Evolutionary conservation across 2,888 invertebrate species (phyloP).

Genomic region (Diachrysia chrysitis): DNA sequence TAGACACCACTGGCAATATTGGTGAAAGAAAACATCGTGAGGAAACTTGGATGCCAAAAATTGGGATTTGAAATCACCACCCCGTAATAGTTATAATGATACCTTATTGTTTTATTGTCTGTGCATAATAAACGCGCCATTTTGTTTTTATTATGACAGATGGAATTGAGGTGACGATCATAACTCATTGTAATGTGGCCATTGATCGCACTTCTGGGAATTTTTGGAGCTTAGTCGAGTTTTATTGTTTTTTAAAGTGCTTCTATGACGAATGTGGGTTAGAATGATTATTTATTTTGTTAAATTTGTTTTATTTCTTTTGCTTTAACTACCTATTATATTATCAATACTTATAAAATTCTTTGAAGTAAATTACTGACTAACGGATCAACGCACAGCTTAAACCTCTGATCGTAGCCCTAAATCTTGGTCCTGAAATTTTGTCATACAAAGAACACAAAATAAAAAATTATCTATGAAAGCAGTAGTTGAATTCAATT

Average conservation of each 20-base stretch:
- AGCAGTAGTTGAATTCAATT: no score
- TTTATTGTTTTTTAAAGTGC: constrained; percentile 53
- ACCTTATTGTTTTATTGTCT: constrained; percentile 72
- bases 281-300: constrained; percentile 26
- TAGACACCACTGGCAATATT: no score
- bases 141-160: constrained; percentile 70
- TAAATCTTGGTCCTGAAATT: no score
- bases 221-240: constrained; percentile 47
- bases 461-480: no score
- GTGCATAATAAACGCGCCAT: constrained; percentile 69
- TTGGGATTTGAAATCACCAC: background rate
- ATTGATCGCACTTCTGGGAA: constrained; percentile 59
- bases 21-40: background rate
- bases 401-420: no score
- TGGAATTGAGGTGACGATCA: constrained; percentile 61
- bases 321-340: no score
- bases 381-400: no score
- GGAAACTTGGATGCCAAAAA: background rate
- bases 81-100: constrained; percentile 56
- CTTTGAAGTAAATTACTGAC: no score
- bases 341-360: no score
- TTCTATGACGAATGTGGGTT: constrained; percentile 40
- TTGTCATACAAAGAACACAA: no score
- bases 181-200: constrained; percentile 67
- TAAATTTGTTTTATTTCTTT: constrained; percentile 22